Percentiles rank a stretch among this genome's conserved stretches.
phyloP scores from a whole-genome alignment of 2,888 invertebrate genomes.

The Asteroscopus sphinx region DNA sequence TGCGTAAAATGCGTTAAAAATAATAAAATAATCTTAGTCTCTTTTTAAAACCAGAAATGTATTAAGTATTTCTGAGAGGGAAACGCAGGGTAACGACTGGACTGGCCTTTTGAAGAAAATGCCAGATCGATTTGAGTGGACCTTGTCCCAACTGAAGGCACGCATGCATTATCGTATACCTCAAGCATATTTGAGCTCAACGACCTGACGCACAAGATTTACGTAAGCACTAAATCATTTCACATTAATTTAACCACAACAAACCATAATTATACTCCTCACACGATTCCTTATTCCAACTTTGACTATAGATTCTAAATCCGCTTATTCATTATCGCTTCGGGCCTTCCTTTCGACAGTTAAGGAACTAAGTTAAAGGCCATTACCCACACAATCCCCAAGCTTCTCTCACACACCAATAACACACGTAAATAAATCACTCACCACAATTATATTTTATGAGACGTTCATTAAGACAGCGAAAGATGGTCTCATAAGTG shows the following conservation, averaged over 20 bases:
- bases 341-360: conserved; percentile 43
- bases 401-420: conserved; percentile 33
- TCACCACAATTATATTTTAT: conserved; percentile 65
- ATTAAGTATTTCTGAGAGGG: no score
- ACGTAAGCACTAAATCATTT: conserved; percentile 35
- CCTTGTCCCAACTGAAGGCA: no score
- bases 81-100: no score
- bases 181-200: no score
- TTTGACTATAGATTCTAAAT: conserved; percentile 54
- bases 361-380: conserved; percentile 46
- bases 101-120: no score
- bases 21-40: no score
- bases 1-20: no score
- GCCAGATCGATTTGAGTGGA: no score
- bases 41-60: no score
- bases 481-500: conserved; percentile 72
- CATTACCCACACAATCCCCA: conserved; percentile 21
- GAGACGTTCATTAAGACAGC: conserved; percentile 68
- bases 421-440: conserved; percentile 58
- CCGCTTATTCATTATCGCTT: conserved; percentile 55
- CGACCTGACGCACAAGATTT: no score
- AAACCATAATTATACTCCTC: conserved; percentile 37
- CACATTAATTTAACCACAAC: conserved; percentile 43
- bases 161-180: no score
- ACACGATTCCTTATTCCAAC: conserved; percentile 36